Evolutionary conservation across 2,113 vertebrate species (phyloP), one percentile per base, ranked within the genome.

Genomic region (Neopipo cinnamomea): DNA sequence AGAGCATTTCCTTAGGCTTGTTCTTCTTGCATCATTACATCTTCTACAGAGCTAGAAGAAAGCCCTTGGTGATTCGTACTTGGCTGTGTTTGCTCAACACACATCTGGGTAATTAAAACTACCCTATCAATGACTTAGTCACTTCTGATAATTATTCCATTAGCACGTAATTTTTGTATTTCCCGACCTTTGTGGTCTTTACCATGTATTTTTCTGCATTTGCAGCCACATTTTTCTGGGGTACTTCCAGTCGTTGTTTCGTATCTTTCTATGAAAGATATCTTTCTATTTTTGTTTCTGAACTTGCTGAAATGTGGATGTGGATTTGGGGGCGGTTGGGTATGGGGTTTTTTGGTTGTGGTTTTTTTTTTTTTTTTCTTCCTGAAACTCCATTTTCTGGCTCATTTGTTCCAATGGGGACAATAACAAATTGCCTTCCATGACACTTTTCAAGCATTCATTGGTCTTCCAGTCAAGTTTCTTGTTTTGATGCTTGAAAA

Each of bases 81-180:
- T 83, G 89, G 42, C 47, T 85, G 42, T 80, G 81, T 65, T 94
- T 92, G 72, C n/a, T 87, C 83, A 91, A 53, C 85, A 94, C 88
- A 92, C 61, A 39, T 88, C 87, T 52, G 63, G 73, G 46, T 92
- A 92, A 91, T 85, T 96, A 87, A 94, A 96, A 59, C 20, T 71
- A 65, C 50, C 61, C 61, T 72, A 89, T 68, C 33, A 85, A 63
- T 25, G 30, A 85, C 61, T 78, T 56, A 68, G 49, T 52, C 6
- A 67, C 82, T 92, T 86, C 77, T 86, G 37, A 67, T 85, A 53
- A 72, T 81, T 74, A 66, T 82, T 66, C 42, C 46, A 80, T 71
- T 58, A 89, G 52, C 67, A 67, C 37, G 30, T 56, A 21, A 58
- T 71, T 90, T 78, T 39, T 3, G 0, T 50, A 74, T 86, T 65